Evolutionary conservation across 1,140 invertebrate species (phyloP).

Genomic region (Vanessa atalanta): DNA sequence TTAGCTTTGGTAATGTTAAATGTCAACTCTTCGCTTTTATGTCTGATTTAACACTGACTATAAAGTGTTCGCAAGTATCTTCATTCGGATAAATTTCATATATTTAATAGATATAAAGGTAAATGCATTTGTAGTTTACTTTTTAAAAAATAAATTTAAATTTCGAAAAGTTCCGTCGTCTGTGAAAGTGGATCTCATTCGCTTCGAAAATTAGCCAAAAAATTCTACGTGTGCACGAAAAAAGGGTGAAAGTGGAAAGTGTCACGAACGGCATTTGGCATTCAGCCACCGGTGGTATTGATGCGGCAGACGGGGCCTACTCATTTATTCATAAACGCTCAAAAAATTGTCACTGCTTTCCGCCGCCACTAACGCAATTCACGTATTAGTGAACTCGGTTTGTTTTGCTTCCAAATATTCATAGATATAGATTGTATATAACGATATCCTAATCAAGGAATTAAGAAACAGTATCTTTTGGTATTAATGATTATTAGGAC

Average conservation of each 20-base stretch:
- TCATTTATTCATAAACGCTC: constrained; percentile 78
- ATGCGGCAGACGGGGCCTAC: constrained; percentile 67
- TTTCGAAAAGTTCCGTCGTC: constrained; percentile 29
- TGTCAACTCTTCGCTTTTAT: constrained; percentile 59
- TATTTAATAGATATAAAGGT: neutral
- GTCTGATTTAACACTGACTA: constrained; percentile 55
- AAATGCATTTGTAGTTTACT: constrained; percentile 24
- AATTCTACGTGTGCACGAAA: constrained; percentile 62
- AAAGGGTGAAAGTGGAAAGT: constrained; percentile 75
- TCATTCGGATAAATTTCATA: constrained; percentile 8
- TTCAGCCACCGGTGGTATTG: constrained; percentile 68
- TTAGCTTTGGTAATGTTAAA: constrained; percentile 58
- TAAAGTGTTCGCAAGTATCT: constrained; percentile 37
- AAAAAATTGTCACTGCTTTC: constrained; percentile 71
- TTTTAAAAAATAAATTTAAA: constrained; percentile 39
- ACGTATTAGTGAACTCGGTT: constrained; percentile 56
- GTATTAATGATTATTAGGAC: constrained; percentile 1
- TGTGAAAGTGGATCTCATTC: constrained; percentile 33
- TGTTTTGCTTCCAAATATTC: constrained; percentile 37
- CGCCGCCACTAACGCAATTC: constrained; percentile 45
- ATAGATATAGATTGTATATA: constrained; percentile 7
- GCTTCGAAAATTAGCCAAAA: constrained; percentile 66
- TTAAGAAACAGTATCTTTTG: constrained; percentile 9
- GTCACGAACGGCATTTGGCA: constrained; percentile 76
- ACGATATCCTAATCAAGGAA: constrained; percentile 10